Conservation (phyloP, 2,797 vertebrate species). For the Prionace glauca region DNA sequence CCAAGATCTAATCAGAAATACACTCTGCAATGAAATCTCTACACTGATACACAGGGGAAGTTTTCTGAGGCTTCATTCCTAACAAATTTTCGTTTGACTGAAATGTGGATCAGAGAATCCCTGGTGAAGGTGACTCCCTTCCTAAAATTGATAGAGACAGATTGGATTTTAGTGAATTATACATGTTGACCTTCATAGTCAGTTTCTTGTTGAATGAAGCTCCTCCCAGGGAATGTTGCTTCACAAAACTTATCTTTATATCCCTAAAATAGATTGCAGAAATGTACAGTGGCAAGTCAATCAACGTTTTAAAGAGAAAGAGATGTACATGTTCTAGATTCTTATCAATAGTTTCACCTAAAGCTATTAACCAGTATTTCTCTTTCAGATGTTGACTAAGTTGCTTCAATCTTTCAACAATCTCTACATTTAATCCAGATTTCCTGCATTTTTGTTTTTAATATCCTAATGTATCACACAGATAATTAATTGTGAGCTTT, state of each 20-base stretch:
- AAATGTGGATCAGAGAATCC: neutral
- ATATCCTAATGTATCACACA: neutral
- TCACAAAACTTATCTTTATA: neutral
- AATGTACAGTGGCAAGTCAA: neutral
- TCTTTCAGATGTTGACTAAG: neutral
- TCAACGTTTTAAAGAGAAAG: slow-evolving; percentile 4
- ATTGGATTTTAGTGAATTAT: neutral
- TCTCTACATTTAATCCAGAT: neutral
- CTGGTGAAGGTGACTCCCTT: neutral
- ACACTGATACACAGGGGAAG: neutral
- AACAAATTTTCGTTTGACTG: neutral
- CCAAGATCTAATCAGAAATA: neutral
- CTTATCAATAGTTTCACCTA: neutral
- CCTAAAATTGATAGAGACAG: neutral
- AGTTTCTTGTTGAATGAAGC: neutral
- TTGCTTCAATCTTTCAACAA: neutral
- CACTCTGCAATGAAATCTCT: neutral
- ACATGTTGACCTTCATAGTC: neutral
- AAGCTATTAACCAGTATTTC: neutral
- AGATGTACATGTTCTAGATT: neutral
- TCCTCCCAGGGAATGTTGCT: neutral
- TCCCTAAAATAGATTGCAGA: neutral
- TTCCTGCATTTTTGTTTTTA: neutral
- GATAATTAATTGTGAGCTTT: neutral
- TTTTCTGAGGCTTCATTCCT: neutral